Evolutionary conservation across 2,888 invertebrate species (phyloP).

Genomic region (Sipha maydis): DNA sequence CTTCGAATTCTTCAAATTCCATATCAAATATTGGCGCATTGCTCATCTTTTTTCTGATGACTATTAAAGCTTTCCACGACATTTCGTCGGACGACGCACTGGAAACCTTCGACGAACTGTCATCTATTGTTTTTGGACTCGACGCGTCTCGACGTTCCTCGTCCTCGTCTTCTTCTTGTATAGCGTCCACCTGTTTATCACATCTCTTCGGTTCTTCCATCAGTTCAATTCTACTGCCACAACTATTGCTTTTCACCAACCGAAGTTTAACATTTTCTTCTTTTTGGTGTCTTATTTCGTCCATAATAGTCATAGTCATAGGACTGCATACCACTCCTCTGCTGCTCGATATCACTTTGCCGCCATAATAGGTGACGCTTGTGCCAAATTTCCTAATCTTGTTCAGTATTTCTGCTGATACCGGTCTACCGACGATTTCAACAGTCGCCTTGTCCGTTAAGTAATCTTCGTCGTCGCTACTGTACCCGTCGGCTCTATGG

Average conservation of each 20-base stretch:
- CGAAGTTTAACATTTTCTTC: conserved; percentile 75
- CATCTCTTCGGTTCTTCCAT: conserved; percentile 70
- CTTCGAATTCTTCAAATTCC: conserved; percentile 85
- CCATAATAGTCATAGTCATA: conserved; percentile 79
- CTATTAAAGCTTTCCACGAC: conserved; percentile 59
- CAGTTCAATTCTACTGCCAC: conserved; percentile 83
- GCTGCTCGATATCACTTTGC: conserved; percentile 78
- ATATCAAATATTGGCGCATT: conserved; percentile 71
- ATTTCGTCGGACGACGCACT: conserved; percentile 26
- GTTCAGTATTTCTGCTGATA: conserved; percentile 77
- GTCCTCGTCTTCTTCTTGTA: conserved; percentile 62
- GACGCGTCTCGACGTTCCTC: conserved; percentile 16
- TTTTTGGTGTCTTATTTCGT: conserved; percentile 72
- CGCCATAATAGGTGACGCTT: conserved; percentile 88
- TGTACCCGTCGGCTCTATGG: conserved; percentile 62
- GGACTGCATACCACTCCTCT: conserved; percentile 74
- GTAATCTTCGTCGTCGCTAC: conserved; percentile 67
- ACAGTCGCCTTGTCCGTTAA: conserved; percentile 64
- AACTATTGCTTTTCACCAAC: conserved; percentile 86
- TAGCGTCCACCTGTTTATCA: conserved; percentile 57
- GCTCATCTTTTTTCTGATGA: conserved; percentile 46
- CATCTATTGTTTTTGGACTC: background rate
- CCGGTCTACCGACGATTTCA: conserved; percentile 66
- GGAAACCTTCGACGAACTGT: conserved; percentile 26
- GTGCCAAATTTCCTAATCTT: conserved; percentile 91